Conservation (phyloP, 2,888 invertebrate genomes). For the Sphaeridia pumilis region DNA sequence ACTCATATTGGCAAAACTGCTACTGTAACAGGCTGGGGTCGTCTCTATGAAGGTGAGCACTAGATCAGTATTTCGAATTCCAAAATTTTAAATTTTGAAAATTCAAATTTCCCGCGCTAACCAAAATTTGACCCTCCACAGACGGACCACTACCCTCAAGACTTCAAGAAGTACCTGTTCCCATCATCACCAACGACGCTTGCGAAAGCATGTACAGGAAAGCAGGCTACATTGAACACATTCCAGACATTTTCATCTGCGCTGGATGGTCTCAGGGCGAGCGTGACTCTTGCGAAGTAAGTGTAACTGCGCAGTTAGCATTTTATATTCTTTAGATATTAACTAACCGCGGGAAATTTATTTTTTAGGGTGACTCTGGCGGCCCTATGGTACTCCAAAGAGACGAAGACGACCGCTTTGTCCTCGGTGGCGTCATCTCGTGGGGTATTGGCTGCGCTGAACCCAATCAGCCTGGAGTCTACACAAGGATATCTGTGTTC, state of each 20-base stretch:
- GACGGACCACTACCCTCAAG: slow-evolving; percentile 83
- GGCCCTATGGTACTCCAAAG: slow-evolving; percentile 58
- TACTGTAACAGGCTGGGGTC: slow-evolving; percentile 84
- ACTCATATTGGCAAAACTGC: slow-evolving; percentile 71
- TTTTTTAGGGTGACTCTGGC: slow-evolving; percentile 67
- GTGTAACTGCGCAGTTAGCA: too few species aligned
- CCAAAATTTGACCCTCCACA: slow-evolving; percentile 39
- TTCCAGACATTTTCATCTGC: slow-evolving; percentile 86
- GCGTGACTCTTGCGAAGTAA: slow-evolving; percentile 79
- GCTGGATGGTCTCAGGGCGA: slow-evolving; percentile 83
- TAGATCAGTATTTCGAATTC: too few species aligned
- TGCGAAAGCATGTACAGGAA: slow-evolving; percentile 83
- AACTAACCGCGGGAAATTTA: too few species aligned
- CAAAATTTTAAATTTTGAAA: too few species aligned
- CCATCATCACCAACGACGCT: slow-evolving; percentile 77
- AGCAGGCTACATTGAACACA: slow-evolving; percentile 84
- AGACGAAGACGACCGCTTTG: slow-evolving; percentile 63
- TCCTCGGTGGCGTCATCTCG: slow-evolving; percentile 78
- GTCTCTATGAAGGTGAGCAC: slow-evolving; percentile 76
- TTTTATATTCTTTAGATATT: too few species aligned
- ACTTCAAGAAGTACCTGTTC: slow-evolving; percentile 86
- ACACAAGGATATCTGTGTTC: slow-evolving; percentile 84
- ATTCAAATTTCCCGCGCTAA: too few species aligned
- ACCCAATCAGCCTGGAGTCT: slow-evolving; percentile 49
- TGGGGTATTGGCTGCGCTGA: slow-evolving; percentile 62